Percentiles rank a stretch among this genome's conserved stretches.
These are phyloP conservation scores for Sebastes elongatus DNA, from an alignment of 2,797 vertebrate genomes.

Conservation along the genomic window DNA sequence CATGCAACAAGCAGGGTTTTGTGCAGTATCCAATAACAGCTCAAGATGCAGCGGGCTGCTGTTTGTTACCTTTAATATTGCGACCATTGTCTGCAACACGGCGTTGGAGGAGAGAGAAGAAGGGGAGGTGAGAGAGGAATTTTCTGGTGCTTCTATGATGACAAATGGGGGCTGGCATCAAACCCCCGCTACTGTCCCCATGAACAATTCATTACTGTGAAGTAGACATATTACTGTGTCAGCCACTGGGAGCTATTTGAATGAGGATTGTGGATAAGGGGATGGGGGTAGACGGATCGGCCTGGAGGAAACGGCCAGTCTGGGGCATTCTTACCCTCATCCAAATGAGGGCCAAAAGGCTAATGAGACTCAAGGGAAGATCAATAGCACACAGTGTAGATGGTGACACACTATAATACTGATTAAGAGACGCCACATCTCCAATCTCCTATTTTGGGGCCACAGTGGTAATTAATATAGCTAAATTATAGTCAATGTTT, in stretches of 20 bases:
- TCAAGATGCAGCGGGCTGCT: constrained; percentile 65
- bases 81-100: constrained; percentile 93
- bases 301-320: constrained; percentile 36
- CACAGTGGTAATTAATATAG: constrained; percentile 7
- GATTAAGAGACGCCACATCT: constrained; percentile 25
- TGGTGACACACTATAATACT: constrained; percentile 33
- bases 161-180: constrained; percentile 57
- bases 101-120: constrained; percentile 24
- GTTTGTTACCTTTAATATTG: constrained; percentile 93
- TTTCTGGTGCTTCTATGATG: constrained; percentile 43
- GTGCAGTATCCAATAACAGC: constrained; percentile 47
- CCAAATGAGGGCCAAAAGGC: constrained; percentile 52
- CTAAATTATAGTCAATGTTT: constrained; percentile 3
- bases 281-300: constrained; percentile 30
- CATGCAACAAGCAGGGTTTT: constrained; percentile 83
- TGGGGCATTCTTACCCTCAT: constrained; percentile 29
- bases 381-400: constrained; percentile 38
- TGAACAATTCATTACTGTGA: constrained; percentile 66
- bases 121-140: constrained; percentile 17
- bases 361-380: constrained; percentile 51
- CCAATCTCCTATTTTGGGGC: constrained; percentile 12
- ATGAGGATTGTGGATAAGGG: constrained; percentile 41
- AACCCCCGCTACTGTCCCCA: constrained; percentile 13
- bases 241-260: constrained; percentile 43
- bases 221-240: constrained; percentile 61